A percentile compares a stretch with the other conserved stretches of the same genome.
These are phyloP conservation scores for Pedetes capensis DNA, from an alignment of 2,113 vertebrate genomes.

Conservation along the genomic window DNA sequence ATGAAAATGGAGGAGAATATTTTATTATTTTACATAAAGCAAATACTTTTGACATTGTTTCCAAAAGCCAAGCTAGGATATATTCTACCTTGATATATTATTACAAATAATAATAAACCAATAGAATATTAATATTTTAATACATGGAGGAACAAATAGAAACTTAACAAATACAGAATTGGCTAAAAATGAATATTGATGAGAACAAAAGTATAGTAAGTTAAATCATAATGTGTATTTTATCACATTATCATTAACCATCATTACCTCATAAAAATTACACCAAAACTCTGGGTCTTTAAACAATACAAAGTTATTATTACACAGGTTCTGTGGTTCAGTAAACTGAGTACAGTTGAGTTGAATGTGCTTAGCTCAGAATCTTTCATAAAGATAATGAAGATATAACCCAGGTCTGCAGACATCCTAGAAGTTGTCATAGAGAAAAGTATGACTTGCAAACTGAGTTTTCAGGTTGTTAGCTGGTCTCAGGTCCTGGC, in stretches of 20 bases:
- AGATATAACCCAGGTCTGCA: neutral
- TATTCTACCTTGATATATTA: neutral
- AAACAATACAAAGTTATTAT: neutral
- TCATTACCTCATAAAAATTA: neutral
- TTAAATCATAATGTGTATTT: neutral
- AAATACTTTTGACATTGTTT: neutral
- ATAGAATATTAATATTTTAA: neutral
- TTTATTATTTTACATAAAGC: neutral
- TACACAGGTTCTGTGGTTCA: neutral
- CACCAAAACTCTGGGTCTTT: neutral
- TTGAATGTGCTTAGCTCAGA: fast-evolving
- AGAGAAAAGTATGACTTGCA: neutral
- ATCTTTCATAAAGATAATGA: neutral
- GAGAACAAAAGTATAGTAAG: neutral
- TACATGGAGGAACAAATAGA: neutral
- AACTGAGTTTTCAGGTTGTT: neutral
- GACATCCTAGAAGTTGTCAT: too few species aligned
- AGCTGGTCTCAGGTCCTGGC: neutral
- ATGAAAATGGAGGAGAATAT: neutral
- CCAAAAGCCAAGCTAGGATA: neutral
- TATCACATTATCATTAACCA: neutral
- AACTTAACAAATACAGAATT: neutral
- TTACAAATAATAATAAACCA: neutral
- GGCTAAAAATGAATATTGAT: neutral
- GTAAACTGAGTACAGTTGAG: neutral